Percentiles rank a stretch among this genome's conserved stretches.
Conservation (phyloP, 1,140 invertebrate genomes). For the Leptoteleia sp. region DNA sequence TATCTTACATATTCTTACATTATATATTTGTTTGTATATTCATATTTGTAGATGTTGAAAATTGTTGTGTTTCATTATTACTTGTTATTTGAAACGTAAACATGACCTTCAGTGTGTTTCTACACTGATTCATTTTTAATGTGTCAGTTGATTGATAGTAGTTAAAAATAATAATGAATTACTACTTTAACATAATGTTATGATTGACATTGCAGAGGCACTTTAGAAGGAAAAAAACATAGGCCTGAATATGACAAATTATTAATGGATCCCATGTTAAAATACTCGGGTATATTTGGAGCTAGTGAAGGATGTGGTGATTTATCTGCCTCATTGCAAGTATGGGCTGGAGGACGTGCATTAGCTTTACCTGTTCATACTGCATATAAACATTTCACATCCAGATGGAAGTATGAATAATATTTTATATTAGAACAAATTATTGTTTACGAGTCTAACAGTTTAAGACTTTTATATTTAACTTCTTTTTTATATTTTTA, state of each 20-base stretch:
- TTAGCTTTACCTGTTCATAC: constrained; percentile 94
- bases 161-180: too few relatives aligned
- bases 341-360: constrained; percentile 91
- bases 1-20: too few relatives aligned
- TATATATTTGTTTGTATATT: too few relatives aligned
- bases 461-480: too few relatives aligned
- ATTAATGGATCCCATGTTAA: constrained; percentile 92
- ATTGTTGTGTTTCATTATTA: too few relatives aligned
- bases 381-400: constrained; percentile 95
- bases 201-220: constrained; percentile 85
- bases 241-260: constrained; percentile 94
- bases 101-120: not conserved
- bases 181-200: constrained; percentile 4
- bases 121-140: constrained; percentile 8
- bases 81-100: constrained; percentile 19
- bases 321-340: constrained; percentile 92
- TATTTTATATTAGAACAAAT: too few relatives aligned
- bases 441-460: too few relatives aligned
- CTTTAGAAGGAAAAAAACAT: constrained; percentile 93
- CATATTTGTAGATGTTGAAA: too few relatives aligned
- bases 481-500: too few relatives aligned
- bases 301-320: constrained; percentile 88
- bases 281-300: constrained; percentile 94
- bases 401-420: constrained; percentile 92
- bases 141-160: too few relatives aligned